Evolutionary conservation across 2,888 invertebrate genomes (phyloP).

Genomic region (Drosophila niveifrons): DNA sequence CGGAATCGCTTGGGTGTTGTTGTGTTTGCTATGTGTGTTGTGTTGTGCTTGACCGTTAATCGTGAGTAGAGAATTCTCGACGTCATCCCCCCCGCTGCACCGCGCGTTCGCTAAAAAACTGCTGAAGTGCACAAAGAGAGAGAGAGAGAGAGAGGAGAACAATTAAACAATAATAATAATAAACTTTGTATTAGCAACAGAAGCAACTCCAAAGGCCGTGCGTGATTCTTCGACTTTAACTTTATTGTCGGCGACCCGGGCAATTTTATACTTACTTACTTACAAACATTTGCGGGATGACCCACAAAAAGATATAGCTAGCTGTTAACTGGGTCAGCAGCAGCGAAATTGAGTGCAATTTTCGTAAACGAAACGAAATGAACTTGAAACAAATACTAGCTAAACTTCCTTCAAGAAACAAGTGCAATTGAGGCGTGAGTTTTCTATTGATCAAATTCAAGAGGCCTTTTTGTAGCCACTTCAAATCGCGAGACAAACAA

Average conservation of each 20-base stretch:
- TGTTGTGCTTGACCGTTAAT: conserved; percentile 6
- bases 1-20: conserved; percentile 61
- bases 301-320: conserved; percentile 40
- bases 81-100: background rate
- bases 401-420: conserved; percentile 40
- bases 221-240: conserved; percentile 2
- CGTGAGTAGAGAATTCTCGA: conserved; percentile 10
- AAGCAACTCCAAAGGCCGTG: conserved; percentile 17
- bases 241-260: conserved; percentile 7
- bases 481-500: background rate
- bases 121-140: conserved; percentile 12
- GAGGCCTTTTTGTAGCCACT: conserved; percentile 30
- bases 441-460: conserved; percentile 26
- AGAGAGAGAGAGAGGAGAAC: too few relatives aligned
- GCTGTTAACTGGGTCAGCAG: conserved; percentile 25
- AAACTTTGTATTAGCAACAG: background rate
- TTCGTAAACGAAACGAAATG: conserved; percentile 42
- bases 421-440: conserved; percentile 42
- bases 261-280: conserved; percentile 5
- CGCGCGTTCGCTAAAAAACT: conserved; percentile 47
- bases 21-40: background rate
- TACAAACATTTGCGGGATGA: conserved; percentile 40
- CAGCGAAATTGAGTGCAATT: conserved; percentile 15
- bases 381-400: conserved; percentile 53
- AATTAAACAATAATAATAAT: background rate